phyloP scores from a whole-genome alignment of 2,113 vertebrate species.

The Eurystomus gularis region DNA sequence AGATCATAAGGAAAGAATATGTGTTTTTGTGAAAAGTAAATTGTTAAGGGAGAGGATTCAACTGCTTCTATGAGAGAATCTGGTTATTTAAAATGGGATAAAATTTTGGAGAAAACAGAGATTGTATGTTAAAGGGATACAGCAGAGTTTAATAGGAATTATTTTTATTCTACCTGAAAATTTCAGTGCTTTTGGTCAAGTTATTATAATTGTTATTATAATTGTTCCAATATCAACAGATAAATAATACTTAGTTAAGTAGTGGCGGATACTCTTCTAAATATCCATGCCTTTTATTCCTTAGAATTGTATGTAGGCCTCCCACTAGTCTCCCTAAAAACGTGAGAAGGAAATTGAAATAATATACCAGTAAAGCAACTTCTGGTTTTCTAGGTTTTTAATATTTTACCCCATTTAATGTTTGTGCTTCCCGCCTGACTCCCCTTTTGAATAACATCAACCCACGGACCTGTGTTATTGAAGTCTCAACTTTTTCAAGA shows the following conservation, averaged over 20 bases:
- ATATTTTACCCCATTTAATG: rapidly evolving
- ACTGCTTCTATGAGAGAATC: neutral
- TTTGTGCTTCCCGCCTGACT: neutral
- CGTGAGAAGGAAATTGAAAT: neutral
- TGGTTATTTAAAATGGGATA: neutral
- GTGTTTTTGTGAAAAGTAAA: neutral
- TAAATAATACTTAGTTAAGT: neutral
- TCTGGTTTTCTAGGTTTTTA: neutral
- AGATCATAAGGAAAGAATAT: neutral
- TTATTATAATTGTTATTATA: neutral
- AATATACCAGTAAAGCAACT: neutral
- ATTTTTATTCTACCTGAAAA: neutral
- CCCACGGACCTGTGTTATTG: rapidly evolving
- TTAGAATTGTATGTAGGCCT: rapidly evolving
- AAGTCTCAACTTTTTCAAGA: neutral
- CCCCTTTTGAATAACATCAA: neutral
- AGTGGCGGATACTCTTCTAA: rapidly evolving
- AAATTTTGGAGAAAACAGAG: neutral
- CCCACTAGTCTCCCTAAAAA: neutral
- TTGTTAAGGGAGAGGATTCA: neutral
- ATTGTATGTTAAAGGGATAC: neutral
- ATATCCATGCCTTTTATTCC: neutral
- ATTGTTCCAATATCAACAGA: neutral
- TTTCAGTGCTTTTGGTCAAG: neutral
- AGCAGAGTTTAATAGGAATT: neutral